These are phyloP conservation scores for Ecliptopera silaceata DNA, from an alignment of 2,888 invertebrate species.

Conservation along the genomic window DNA sequence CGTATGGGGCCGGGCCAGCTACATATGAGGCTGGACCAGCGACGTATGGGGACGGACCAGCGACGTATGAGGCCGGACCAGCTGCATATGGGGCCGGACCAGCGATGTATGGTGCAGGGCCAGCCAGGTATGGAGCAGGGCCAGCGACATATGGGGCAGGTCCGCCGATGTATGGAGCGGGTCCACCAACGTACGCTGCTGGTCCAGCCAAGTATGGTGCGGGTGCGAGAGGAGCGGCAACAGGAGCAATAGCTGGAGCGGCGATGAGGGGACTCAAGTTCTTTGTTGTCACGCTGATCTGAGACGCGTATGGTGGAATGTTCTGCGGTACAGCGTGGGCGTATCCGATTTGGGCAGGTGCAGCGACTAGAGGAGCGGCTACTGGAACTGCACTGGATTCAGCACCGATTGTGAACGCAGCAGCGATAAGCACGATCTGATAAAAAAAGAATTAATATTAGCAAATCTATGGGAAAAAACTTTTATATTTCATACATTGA, in stretches of 20 bases:
- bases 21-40: constrained; percentile 46
- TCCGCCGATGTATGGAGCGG: constrained; percentile 41
- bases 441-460: neutral
- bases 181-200: constrained; percentile 36
- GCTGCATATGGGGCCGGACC: constrained; percentile 36
- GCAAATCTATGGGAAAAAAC: neutral
- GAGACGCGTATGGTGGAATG: constrained; percentile 84
- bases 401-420: constrained; percentile 60
- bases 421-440: constrained; percentile 75
- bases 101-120: constrained; percentile 40
- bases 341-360: constrained; percentile 83
- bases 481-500: neutral
- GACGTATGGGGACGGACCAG: constrained; percentile 41
- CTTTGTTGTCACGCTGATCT: constrained; percentile 81
- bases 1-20: constrained; percentile 42
- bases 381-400: constrained; percentile 67
- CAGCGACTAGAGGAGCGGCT: constrained; percentile 69
- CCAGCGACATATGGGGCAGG: constrained; percentile 36
- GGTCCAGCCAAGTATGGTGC: constrained; percentile 38
- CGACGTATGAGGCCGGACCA: constrained; percentile 43
- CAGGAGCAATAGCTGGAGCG: constrained; percentile 43
- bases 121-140: constrained; percentile 48
- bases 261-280: constrained; percentile 68
- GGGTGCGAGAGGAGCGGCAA: constrained; percentile 48
- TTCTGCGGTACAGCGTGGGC: constrained; percentile 84